Conservation (phyloP, 53 echinoderm and acorn worm genomes). For the Stichopus horrens region DNA sequence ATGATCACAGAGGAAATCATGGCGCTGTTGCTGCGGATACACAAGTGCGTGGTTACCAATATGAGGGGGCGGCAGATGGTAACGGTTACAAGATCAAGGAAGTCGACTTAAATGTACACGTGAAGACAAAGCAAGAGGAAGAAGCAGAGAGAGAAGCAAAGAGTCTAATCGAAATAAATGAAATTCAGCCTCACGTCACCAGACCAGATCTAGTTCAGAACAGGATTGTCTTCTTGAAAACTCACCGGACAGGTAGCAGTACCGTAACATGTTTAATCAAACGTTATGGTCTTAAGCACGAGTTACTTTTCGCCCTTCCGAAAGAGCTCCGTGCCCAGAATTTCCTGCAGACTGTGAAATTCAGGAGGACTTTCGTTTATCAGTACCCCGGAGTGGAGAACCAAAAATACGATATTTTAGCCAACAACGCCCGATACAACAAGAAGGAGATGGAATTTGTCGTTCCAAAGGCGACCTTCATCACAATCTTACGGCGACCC, state of each 20-base stretch:
- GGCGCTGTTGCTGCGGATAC: not conserved
- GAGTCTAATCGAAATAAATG: not conserved
- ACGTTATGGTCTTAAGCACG: conserved; percentile 57
- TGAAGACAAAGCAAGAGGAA: conserved; percentile 1
- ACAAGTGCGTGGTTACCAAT: not conserved
- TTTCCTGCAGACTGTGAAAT: conserved; percentile 34
- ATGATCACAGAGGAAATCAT: not conserved
- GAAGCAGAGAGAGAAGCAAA: not conserved
- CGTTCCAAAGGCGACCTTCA: conserved; percentile 59
- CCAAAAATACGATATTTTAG: conserved; percentile 57
- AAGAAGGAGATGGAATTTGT: conserved; percentile 58
- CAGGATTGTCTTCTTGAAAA: conserved; percentile 66
- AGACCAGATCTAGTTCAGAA: conserved; percentile 5
- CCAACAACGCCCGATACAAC: conserved; percentile 67
- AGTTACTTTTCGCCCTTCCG: conserved; percentile 57
- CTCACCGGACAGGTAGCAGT: conserved; percentile 63
- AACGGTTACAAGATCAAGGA: not conserved
- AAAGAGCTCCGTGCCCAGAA: conserved; percentile 14
- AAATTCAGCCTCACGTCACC: not conserved
- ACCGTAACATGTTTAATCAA: conserved; percentile 58
- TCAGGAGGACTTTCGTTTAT: not conserved
- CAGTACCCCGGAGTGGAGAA: not conserved
- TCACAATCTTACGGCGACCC: conserved; percentile 77
- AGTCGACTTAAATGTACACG: not conserved
- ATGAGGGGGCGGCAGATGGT: not conserved